phyloP scores from a whole-genome alignment of 1,140 invertebrate genomes.

The Drosophila busckii region DNA sequence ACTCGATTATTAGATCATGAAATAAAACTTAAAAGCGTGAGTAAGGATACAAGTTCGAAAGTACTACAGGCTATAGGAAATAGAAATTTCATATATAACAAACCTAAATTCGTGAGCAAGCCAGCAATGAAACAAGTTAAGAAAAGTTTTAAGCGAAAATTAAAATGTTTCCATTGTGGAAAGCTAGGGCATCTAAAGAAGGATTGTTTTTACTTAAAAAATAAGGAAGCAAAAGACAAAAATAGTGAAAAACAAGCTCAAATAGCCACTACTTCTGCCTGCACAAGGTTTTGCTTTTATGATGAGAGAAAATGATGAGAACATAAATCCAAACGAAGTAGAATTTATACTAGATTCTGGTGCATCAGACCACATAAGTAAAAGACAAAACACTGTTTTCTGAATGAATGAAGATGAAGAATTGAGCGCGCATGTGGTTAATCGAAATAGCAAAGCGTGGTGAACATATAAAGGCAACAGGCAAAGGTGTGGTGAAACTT shows the following conservation, averaged over 20 bases:
- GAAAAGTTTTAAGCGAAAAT: conserved; percentile 11
- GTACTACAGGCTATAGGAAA: conserved; percentile 30
- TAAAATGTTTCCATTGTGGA: conserved; percentile 55
- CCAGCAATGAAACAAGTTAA: not conserved
- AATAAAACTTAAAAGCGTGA: conserved; percentile 60
- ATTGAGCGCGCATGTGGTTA: no score
- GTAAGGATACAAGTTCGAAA: conserved; percentile 49
- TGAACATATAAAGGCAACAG: conserved; percentile 25
- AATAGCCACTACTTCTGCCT: conserved; percentile 5
- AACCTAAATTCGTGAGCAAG: no score
- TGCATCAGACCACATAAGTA: conserved; percentile 68
- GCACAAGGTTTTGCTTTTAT: conserved; percentile 23
- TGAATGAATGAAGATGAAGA: conserved; percentile 21
- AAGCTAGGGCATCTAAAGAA: conserved; percentile 49
- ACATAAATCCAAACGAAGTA: conserved; percentile 12
- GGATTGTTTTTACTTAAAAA: conserved; percentile 50
- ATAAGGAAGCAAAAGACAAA: conserved; percentile 6
- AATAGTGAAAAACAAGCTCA: conserved; percentile 15
- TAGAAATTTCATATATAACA: no score
- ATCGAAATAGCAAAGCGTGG: conserved; percentile 22
- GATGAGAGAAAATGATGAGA: conserved; percentile 9
- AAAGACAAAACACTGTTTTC: conserved; percentile 53
- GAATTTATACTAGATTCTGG: conserved; percentile 69
- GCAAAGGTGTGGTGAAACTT: conserved; percentile 12
- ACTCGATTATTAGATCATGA: conserved; percentile 76